Conservation (phyloP, 2,888 invertebrate genomes). For the Melipona bicolor region DNA sequence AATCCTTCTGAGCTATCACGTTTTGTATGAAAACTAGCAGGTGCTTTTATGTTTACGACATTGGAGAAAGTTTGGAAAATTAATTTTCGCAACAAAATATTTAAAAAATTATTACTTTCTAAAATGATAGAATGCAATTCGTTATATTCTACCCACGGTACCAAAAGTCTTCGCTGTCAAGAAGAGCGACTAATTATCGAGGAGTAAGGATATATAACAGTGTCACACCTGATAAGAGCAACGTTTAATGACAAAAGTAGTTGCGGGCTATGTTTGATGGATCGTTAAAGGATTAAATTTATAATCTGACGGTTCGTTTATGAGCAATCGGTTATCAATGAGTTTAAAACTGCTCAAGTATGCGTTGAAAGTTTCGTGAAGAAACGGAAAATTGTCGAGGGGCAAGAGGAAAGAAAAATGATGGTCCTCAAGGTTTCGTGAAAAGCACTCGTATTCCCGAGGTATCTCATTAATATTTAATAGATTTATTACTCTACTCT, state of each 20-base stretch:
- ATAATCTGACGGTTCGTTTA: not conserved
- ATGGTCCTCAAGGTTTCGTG: constrained; percentile 16
- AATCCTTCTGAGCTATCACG: too few species aligned
- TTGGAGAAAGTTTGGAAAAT: too few species aligned
- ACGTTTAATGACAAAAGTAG: not conserved
- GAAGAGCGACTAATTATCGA: constrained; percentile 11
- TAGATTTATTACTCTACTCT: constrained; percentile 18
- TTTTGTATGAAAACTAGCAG: too few species aligned
- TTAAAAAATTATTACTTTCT: too few species aligned
- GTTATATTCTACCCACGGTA: not conserved
- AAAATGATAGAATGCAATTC: not conserved
- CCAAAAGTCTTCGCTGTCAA: not conserved
- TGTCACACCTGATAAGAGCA: not conserved
- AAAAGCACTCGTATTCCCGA: not conserved
- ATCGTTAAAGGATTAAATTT: not conserved
- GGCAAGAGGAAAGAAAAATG: constrained; percentile 3
- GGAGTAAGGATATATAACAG: too few species aligned
- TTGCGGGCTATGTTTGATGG: constrained; percentile 24
- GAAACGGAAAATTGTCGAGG: not conserved
- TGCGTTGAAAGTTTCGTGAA: constrained; percentile 32
- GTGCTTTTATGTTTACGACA: too few species aligned
- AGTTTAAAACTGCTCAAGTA: constrained; percentile 44
- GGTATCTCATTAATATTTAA: constrained; percentile 52
- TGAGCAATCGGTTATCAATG: constrained; percentile 9
- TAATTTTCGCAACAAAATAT: too few species aligned